phyloP scores from a whole-genome alignment of 2,888 invertebrate species.

The Plebejus anna region DNA sequence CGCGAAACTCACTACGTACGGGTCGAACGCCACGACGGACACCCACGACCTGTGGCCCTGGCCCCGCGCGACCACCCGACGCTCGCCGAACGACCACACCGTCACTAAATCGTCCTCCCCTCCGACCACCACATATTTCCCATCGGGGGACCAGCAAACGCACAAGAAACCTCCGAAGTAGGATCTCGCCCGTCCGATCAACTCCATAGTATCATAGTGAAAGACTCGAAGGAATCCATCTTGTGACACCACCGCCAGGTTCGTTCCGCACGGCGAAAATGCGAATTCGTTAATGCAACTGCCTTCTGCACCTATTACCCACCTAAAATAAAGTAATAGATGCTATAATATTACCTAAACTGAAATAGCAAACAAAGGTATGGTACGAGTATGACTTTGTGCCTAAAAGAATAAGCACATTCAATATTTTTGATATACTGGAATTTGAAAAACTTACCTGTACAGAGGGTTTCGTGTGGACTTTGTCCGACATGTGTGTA shows the following conservation, averaged over 20 bases:
- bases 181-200: slow-evolving; percentile 94
- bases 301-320: slow-evolving; percentile 90
- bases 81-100: slow-evolving; percentile 96
- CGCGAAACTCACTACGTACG: slow-evolving; percentile 87
- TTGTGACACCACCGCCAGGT: slow-evolving; percentile 96
- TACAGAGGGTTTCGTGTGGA: slow-evolving; percentile 96
- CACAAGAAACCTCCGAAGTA: slow-evolving; percentile 99
- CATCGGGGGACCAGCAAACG: slow-evolving; percentile 99
- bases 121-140: slow-evolving; percentile 96
- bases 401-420: background rate
- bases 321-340: slow-evolving; percentile 67
- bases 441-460: slow-evolving; percentile 39
- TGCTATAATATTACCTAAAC: slow-evolving; percentile 55
- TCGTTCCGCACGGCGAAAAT: slow-evolving; percentile 96
- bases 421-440: background rate
- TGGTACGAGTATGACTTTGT: background rate
- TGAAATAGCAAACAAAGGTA: too few species aligned
- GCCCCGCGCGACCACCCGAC: slow-evolving; percentile 96
- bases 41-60: slow-evolving; percentile 99
- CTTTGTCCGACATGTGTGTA: slow-evolving; percentile 97
- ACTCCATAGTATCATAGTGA: slow-evolving; percentile 98
- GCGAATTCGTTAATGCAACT: slow-evolving; percentile 97
- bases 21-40: slow-evolving; percentile 96
- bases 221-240: slow-evolving; percentile 97
- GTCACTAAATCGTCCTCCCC: slow-evolving; percentile 99